Evolutionary conservation across 37 sponge, comb jelly and placozoan species (phyloP).

Genomic region (Eunapius fragilis): DNA sequence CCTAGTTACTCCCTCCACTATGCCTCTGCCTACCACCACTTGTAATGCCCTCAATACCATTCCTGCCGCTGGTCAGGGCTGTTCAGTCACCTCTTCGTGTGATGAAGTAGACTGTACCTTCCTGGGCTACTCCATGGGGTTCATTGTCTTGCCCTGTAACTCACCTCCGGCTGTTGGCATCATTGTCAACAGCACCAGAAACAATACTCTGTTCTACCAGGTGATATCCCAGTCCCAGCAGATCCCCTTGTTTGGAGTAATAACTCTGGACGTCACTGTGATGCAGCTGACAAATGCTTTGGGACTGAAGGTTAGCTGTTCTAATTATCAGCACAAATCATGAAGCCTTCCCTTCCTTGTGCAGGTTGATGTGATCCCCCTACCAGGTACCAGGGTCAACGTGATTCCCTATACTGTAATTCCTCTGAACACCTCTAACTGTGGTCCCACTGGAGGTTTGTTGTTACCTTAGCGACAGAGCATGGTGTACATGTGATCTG

Average conservation of each 20-base stretch:
- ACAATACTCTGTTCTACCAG: background rate
- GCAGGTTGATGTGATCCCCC: background rate
- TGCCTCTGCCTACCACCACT: background rate
- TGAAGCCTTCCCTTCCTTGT: background rate
- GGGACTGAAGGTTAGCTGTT: background rate
- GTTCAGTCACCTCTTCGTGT: background rate
- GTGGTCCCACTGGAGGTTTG: slow-evolving; percentile 4
- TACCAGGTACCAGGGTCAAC: background rate
- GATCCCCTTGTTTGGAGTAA: background rate
- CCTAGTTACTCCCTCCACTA: background rate
- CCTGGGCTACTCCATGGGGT: background rate
- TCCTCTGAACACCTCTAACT: slow-evolving; percentile 15
- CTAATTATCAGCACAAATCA: background rate
- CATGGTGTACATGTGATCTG: background rate
- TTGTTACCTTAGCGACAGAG: background rate
- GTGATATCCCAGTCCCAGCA: background rate
- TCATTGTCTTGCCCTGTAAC: background rate
- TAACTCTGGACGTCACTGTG: background rate
- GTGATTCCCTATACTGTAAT: slow-evolving; percentile 10
- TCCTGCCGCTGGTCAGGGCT: background rate
- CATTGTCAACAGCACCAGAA: background rate
- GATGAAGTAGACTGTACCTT: background rate
- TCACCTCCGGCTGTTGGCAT: background rate
- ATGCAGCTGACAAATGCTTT: background rate
- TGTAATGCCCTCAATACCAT: background rate